A percentile compares a stretch with the other conserved stretches of the same genome.
Evolutionary conservation across 1,140 invertebrate species (phyloP).

Genomic region (Calephelis virginiensis): DNA sequence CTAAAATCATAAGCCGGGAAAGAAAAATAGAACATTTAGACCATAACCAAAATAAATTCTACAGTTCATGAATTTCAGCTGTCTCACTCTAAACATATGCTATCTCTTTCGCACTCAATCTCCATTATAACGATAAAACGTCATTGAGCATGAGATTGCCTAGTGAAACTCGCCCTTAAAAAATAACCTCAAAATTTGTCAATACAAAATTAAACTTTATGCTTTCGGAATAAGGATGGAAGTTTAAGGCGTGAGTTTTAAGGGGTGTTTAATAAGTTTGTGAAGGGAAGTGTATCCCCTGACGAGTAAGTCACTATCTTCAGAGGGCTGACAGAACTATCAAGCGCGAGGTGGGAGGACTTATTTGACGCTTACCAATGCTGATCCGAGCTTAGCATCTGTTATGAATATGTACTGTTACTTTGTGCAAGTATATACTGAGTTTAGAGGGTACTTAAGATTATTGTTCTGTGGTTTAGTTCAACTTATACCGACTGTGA

Average conservation of each 20-base stretch:
- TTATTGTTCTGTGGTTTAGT: too few relatives aligned
- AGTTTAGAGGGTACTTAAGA: too few relatives aligned
- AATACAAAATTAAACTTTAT: constrained; percentile 20
- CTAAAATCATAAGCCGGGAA: constrained; percentile 5
- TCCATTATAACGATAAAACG: constrained; percentile 48
- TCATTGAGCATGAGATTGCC: constrained; percentile 46
- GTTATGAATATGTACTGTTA: constrained; percentile 3
- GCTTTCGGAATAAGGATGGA: not conserved
- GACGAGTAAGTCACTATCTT: constrained; percentile 38
- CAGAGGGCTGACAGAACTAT: constrained; percentile 30
- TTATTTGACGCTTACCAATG: constrained; percentile 13
- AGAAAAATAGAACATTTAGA: constrained; percentile 12
- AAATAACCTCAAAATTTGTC: not conserved
- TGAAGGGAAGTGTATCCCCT: constrained; percentile 36
- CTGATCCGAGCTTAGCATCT: constrained; percentile 6
- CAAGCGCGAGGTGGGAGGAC: constrained; percentile 18
- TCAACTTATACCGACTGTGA: too few relatives aligned
- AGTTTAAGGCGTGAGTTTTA: not conserved
- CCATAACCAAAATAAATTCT: constrained; percentile 5
- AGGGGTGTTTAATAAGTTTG: constrained; percentile 17
- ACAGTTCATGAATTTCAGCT: constrained; percentile 8
- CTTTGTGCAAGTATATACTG: not conserved
- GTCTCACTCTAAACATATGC: constrained; percentile 14
- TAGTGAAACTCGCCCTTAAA: constrained; percentile 23
- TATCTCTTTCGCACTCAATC: constrained; percentile 40